Base-by-base conservation (phyloP, 2,888 invertebrate species). In the Erynnis tages region DNA sequence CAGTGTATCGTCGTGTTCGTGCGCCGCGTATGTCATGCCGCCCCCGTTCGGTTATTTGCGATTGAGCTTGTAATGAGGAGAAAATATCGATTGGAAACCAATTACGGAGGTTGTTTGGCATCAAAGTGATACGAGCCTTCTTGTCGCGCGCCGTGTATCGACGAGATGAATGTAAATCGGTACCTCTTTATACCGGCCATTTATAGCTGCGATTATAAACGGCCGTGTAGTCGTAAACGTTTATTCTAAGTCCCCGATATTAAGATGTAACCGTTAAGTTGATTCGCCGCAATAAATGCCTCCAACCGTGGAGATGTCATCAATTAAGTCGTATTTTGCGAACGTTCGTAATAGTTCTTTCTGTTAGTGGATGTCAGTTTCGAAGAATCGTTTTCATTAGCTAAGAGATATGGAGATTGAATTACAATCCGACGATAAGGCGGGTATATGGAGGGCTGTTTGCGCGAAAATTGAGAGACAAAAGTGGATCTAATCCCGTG, bases 401-500 rank as follows among this genome's bases (percentile, higher is more conserved):
- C 29, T 29, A 29, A 38, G 45, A 53, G 52, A 53, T 45, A 53
- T 53, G 45, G 52, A 53, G 45, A 53, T 47, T 45, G 52, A 45
- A 52, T 52, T 38, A 25, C 45, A 17, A 29, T 35, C 16, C 29
- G 29, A 37, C 44, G 52, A 53, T 45, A 53, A 44, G 38, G 45
- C 45, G n/a, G 30, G 13, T 29, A 13, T 11, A 29, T 27, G n/a
- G 21, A 46, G 32, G 34, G 53, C 16, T 53, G 45, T 53, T 53
- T 54, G 41, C 43, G 52, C 48, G 38, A 48, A 38, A 54, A 48
- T 47, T 37, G 43, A 35, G 61, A 65, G 65, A 65, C 65, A 62
- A 65, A 66, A 60, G 62, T 59, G 54, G 66, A 61, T 80, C 74
- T 87, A 86, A 86, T 87, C 82, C 82, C 72, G 72, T 71, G 73